A percentile compares a stretch with the other conserved stretches of the same genome.
phyloP scores from a whole-genome alignment of 2,113 vertebrate species.

The Geococcyx californianus region DNA sequence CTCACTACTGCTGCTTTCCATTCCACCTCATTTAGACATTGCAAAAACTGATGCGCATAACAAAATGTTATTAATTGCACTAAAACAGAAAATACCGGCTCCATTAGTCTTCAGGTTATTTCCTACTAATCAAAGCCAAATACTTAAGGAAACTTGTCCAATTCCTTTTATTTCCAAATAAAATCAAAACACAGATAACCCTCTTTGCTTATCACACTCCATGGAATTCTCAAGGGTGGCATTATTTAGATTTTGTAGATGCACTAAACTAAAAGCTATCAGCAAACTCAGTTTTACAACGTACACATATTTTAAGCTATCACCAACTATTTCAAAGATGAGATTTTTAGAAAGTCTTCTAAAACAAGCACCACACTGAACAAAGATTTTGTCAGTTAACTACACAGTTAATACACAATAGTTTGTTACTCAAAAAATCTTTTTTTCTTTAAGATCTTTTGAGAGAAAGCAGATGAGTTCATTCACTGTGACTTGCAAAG shows the following conservation, averaged over 20 bases:
- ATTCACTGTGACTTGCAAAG: not conserved
- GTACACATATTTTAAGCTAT: not conserved
- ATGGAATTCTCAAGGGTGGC: not conserved
- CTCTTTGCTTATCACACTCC: not conserved
- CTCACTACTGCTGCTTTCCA: not conserved
- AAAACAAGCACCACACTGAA: not conserved
- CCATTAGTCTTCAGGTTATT: not conserved
- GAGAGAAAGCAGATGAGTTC: slow-evolving; percentile 45
- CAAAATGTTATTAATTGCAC: not conserved
- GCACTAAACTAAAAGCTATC: not conserved
- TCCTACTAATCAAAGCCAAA: not conserved
- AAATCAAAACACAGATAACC: not conserved
- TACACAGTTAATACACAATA: not conserved
- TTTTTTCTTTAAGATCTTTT: not conserved
- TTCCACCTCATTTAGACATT: not conserved
- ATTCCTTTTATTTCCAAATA: not conserved
- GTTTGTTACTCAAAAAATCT: not conserved
- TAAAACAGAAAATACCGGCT: not conserved
- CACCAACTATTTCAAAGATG: not conserved
- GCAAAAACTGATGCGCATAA: not conserved
- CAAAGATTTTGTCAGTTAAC: not conserved
- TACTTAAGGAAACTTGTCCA: not conserved
- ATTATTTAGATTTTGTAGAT: not conserved
- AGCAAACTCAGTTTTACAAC: not conserved
- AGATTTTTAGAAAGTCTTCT: not conserved